phyloP scores from a whole-genome alignment of 1,140 invertebrate species.

The Drosophila oshimai region DNA sequence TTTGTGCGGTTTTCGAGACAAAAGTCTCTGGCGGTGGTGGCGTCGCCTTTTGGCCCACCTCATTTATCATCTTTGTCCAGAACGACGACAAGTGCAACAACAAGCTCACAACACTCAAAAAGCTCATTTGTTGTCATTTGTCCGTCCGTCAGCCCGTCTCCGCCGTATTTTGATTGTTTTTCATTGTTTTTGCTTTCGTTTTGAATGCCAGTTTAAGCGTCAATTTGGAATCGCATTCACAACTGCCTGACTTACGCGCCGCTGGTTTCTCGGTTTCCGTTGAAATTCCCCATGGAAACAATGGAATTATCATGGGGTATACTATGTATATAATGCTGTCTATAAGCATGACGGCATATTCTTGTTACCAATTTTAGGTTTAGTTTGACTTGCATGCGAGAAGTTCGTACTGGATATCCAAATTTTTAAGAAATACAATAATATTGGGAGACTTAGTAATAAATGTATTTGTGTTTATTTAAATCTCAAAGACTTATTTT shows the following conservation, averaged over 20 bases:
- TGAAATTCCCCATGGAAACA: conserved; percentile 44
- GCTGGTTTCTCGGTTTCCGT: conserved; percentile 46
- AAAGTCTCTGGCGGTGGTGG: conserved; percentile 6
- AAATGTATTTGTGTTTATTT: neutral
- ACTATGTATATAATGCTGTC: conserved; percentile 13
- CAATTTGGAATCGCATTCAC: conserved; percentile 65
- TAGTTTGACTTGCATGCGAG: neutral
- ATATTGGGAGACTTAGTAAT: neutral
- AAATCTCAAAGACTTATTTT: too few species aligned
- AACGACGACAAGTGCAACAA: conserved; percentile 50
- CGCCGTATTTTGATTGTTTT: conserved; percentile 34
- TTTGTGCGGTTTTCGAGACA: conserved; percentile 18
- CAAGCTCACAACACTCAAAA: conserved; percentile 58
- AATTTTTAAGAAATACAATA: neutral
- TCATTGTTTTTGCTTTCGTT: conserved; percentile 51
- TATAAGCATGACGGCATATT: conserved; percentile 47
- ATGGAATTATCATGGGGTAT: conserved; percentile 36
- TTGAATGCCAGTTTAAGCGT: conserved; percentile 70
- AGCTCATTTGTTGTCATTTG: conserved; percentile 76
- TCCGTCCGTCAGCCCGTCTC: conserved; percentile 18
- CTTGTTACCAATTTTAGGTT: conserved; percentile 32
- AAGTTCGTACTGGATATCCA: neutral
- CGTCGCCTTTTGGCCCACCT: conserved; percentile 4
- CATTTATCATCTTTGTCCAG: conserved; percentile 47
- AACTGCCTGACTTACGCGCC: conserved; percentile 70